Conservation (phyloP, 1,140 invertebrate species). For the Drosophila ogumai region DNA sequence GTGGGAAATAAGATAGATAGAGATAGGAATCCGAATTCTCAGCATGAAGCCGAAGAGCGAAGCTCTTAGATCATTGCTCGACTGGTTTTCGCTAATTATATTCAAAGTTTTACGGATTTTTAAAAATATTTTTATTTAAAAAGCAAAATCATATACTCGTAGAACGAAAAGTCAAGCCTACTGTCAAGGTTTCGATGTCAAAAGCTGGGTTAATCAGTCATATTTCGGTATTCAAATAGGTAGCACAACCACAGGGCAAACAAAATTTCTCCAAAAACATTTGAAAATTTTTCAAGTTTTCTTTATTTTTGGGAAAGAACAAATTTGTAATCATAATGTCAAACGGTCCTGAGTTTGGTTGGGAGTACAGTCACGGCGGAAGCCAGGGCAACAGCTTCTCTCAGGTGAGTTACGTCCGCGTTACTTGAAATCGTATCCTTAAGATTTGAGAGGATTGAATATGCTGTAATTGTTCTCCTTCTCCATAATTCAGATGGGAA, state of each 20-base stretch:
- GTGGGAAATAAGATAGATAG: conserved; percentile 3
- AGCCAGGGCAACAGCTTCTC: conserved; percentile 1
- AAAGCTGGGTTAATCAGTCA: conserved; percentile 25
- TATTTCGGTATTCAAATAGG: conserved; percentile 21
- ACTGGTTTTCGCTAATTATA: conserved; percentile 23
- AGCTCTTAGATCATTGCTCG: background rate
- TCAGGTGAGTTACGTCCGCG: conserved; percentile 38
- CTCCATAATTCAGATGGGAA: conserved; percentile 18
- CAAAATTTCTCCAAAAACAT: conserved; percentile 30
- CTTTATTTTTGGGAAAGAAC: conserved; percentile 17
- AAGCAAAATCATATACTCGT: background rate
- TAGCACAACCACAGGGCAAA: conserved; percentile 31
- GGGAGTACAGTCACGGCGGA: conserved; percentile 37
- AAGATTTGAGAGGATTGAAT: too few species aligned
- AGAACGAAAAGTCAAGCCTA: background rate
- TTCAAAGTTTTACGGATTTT: background rate
- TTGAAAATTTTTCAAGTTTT: conserved; percentile 26
- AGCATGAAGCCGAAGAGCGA: conserved; percentile 1
- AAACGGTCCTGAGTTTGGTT: conserved; percentile 51
- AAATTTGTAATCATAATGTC: conserved; percentile 39
- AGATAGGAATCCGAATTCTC: conserved; percentile 6
- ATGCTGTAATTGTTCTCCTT: too few species aligned
- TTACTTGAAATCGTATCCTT: too few species aligned
- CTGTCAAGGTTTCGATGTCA: too few species aligned
- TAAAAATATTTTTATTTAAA: background rate